Conservation (phyloP, 2,888 invertebrate genomes). For the Labia minor region DNA sequence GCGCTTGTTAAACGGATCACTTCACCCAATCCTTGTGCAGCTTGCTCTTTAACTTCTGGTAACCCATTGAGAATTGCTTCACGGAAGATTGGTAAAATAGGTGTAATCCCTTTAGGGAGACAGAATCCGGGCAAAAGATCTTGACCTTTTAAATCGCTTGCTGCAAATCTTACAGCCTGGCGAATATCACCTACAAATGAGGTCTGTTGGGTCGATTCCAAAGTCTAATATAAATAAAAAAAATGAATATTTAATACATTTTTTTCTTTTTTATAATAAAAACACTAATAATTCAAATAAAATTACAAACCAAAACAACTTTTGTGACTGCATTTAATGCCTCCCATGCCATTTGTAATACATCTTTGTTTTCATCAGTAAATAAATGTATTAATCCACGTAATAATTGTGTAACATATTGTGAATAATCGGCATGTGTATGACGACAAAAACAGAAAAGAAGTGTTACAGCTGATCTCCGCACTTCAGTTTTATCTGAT, state of each 20-base stretch:
- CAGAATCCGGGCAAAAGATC: constrained; percentile 86
- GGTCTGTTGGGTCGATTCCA: constrained; percentile 74
- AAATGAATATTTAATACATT: too few relatives aligned
- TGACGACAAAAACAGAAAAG: constrained; percentile 83
- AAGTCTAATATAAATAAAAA: constrained; percentile 41
- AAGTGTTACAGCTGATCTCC: constrained; percentile 75
- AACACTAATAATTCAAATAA: too few relatives aligned
- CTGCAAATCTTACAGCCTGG: constrained; percentile 84
- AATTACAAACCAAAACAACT: constrained; percentile 33
- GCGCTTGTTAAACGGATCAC: constrained; percentile 76
- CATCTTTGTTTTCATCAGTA: constrained; percentile 67
- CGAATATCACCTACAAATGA: constrained; percentile 80
- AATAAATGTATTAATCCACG: constrained; percentile 78
- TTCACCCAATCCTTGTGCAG: constrained; percentile 79
- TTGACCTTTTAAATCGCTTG: constrained; percentile 67
- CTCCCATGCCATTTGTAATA: constrained; percentile 80
- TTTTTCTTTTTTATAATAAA: too few relatives aligned
- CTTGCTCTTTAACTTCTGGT: constrained; percentile 91
- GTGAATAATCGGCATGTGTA: constrained; percentile 74
- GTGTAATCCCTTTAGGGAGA: constrained; percentile 85
- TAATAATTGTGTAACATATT: constrained; percentile 78
- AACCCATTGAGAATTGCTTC: constrained; percentile 92
- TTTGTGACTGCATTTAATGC: constrained; percentile 82
- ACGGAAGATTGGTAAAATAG: constrained; percentile 86
- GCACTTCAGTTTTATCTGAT: constrained; percentile 49